Conservation (phyloP, 2,888 invertebrate genomes). For the Eupithecia vulgata region DNA sequence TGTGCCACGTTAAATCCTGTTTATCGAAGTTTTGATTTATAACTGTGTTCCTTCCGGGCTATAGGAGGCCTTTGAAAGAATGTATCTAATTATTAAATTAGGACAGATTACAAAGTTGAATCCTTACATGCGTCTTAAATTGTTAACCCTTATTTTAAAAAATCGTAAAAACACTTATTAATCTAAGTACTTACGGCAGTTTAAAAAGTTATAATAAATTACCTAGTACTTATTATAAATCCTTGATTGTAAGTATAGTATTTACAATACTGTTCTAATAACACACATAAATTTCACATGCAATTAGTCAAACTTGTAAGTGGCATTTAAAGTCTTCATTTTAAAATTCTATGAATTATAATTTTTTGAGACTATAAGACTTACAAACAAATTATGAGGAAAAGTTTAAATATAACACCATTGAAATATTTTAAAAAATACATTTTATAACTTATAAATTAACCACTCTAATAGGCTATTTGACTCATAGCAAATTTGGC, state of each 20-base stretch:
- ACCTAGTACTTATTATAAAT: neutral
- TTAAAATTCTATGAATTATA: neutral
- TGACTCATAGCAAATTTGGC: too few species aligned
- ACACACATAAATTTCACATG: neutral
- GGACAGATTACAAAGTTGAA: neutral
- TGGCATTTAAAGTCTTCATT: neutral
- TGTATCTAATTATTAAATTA: neutral
- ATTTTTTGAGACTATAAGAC: neutral
- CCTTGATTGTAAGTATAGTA: neutral
- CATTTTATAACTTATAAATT: neutral
- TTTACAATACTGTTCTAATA: neutral
- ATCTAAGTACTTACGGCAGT: slow-evolving; percentile 25
- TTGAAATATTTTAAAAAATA: neutral
- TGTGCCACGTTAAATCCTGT: neutral
- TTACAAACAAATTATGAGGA: neutral
- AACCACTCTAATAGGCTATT: too few species aligned
- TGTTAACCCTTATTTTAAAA: neutral
- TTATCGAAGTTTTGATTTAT: neutral
- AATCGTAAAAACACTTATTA: slow-evolving; percentile 12
- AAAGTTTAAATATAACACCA: neutral
- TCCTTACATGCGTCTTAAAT: neutral
- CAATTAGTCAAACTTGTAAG: neutral
- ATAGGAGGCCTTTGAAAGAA: neutral
- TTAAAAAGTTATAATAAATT: neutral
- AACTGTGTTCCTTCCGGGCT: neutral